Base-by-base conservation (phyloP, 2,888 invertebrate species). In the Apamea sordens region DNA sequence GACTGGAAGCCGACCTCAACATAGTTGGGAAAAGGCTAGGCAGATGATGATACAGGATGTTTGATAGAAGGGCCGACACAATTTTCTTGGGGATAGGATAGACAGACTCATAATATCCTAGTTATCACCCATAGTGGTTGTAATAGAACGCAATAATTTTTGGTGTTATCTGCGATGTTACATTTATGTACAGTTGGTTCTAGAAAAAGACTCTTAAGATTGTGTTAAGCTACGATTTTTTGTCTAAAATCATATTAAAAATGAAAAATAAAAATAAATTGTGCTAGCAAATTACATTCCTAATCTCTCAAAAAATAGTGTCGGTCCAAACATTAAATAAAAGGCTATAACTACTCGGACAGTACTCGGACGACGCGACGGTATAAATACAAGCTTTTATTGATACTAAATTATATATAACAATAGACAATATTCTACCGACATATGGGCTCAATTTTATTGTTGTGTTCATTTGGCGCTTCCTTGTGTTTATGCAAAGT, bases 401-500 rank as follows among this genome's bases (percentile, higher is more conserved):
- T n/a, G 11, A 63, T 36, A 81, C n/a, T 53, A 28, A 72, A 79
- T 64, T 47, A 73, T 44, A 73, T 44, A 36, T 63, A 63, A 78
- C 80, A 78, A 61, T 74, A 63, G n/a, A 50, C n/a, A 63, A 47
- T 69, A 21, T 8, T 53, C 24, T 61, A 50, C 13, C 24, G 44
- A 70, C 32, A 32, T 61, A 63, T 36, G 28, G 47, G 11, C 1
- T 36, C 32, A 50, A 15, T 61, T 50, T 79, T 72, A 73, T 73
- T 5, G 28, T 28, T 53, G 32, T 47, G 6, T 32, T 4, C 36
- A 64, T 79, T 81, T 61, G 50, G 56, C n/a, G 8, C 32, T 82
- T 80, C 24, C 50, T 82, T 74, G 18, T 32, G 50, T 21, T 56
- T 64, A 56, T 61, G 67, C 32, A 36, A 79, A 82, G 24, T 59